Percentiles rank a stretch among this genome's conserved stretches.
These are phyloP conservation scores for Gastracanthus pulcherrimus DNA, from an alignment of 2,888 invertebrate species.

Conservation along the genomic window DNA sequence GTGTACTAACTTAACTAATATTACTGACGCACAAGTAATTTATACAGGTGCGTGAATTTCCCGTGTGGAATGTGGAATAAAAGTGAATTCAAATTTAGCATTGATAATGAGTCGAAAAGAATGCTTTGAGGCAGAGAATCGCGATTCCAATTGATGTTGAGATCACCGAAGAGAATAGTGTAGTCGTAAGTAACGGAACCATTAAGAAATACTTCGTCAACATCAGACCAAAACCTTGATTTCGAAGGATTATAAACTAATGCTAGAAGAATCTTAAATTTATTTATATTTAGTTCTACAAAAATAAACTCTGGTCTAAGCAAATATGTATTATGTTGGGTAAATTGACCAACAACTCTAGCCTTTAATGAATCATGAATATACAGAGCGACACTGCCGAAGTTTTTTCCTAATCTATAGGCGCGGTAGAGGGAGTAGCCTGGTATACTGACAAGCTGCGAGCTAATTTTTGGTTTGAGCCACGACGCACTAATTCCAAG, in stretches of 20 bases:
- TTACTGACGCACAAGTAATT: neutral
- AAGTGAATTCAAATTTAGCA: neutral
- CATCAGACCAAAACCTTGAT: neutral
- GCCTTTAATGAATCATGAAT: neutral
- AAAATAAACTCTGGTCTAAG: neutral
- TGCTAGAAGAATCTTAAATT: neutral
- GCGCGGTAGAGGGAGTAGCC: neutral
- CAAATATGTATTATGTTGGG: neutral
- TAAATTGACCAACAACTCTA: neutral
- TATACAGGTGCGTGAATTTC: neutral
- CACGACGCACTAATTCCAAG: neutral
- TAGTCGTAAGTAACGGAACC: neutral
- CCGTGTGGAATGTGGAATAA: neutral
- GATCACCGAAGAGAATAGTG: neutral
- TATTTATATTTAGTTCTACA: neutral
- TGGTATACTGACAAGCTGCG: neutral
- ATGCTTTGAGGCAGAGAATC: neutral
- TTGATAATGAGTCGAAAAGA: neutral
- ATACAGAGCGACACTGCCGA: neutral
- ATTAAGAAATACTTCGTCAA: neutral
- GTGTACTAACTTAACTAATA: neutral
- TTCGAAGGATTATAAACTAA: neutral
- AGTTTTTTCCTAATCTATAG: neutral
- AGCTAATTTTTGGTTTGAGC: neutral
- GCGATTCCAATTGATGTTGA: neutral